phyloP scores from a whole-genome alignment of 2,888 invertebrate species.

The Chymomyza caudatula region DNA sequence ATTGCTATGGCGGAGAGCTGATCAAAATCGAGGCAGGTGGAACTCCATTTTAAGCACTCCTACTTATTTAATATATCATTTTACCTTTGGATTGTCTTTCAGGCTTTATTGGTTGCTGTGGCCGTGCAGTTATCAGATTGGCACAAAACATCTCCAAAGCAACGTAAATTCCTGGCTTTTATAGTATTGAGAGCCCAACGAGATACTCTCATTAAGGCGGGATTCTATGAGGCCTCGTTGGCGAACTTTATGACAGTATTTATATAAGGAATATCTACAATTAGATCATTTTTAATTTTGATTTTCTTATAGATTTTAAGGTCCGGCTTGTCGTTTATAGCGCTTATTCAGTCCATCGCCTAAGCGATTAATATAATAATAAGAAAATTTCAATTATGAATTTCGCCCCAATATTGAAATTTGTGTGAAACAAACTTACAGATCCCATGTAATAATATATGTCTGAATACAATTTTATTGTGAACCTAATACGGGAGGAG shows the following conservation, averaged over 20 bases:
- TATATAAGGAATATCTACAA: background rate
- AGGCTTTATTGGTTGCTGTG: slow-evolving; percentile 69
- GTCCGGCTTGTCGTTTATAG: slow-evolving; percentile 68
- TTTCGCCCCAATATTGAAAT: too few species aligned
- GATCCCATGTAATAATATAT: too few species aligned
- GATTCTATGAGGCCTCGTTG: slow-evolving; percentile 75
- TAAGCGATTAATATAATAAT: too few species aligned
- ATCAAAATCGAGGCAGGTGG: slow-evolving; percentile 67
- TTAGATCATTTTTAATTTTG: background rate
- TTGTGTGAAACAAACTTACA: too few species aligned
- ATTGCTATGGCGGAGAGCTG: slow-evolving; percentile 76
- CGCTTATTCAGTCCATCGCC: slow-evolving; percentile 73
- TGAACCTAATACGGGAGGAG: too few species aligned
- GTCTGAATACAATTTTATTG: too few species aligned
- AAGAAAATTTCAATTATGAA: too few species aligned
- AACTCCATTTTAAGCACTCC: background rate
- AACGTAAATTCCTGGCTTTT: slow-evolving; percentile 61
- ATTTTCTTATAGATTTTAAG: slow-evolving; percentile 55
- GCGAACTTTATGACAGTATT: slow-evolving; percentile 72
- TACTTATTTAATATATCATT: background rate
- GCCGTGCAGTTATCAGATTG: slow-evolving; percentile 71
- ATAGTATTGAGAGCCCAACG: slow-evolving; percentile 70
- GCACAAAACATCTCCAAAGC: slow-evolving; percentile 63
- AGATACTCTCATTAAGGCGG: slow-evolving; percentile 65
- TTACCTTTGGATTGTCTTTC: background rate